phyloP scores from a whole-genome alignment of 1,140 invertebrate genomes.

The Drosophila ohnishii region DNA sequence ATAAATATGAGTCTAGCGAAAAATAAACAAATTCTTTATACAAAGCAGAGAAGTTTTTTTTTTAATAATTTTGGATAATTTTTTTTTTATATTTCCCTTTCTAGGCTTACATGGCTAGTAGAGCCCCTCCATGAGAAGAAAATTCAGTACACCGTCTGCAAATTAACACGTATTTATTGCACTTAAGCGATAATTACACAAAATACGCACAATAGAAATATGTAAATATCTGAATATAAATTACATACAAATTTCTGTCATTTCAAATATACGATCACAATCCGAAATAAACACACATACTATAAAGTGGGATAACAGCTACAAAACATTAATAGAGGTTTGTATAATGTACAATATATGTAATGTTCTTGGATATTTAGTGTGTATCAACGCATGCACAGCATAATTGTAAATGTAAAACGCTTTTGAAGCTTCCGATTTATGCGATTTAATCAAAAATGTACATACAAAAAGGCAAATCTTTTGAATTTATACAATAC shows the following conservation, averaged over 20 bases:
- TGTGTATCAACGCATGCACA: slow-evolving; percentile 54
- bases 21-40: slow-evolving; percentile 77
- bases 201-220: slow-evolving; percentile 73
- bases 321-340: slow-evolving; percentile 51
- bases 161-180: slow-evolving; percentile 74
- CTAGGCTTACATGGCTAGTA: neutral
- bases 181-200: slow-evolving; percentile 63
- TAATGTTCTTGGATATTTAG: slow-evolving; percentile 12
- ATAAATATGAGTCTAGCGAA: slow-evolving; percentile 56
- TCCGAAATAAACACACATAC: slow-evolving; percentile 58
- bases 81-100: no score
- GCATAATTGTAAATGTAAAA: slow-evolving; percentile 54
- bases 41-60: slow-evolving; percentile 27
- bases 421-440: slow-evolving; percentile 69
- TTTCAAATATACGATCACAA: slow-evolving; percentile 73
- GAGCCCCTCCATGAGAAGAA: neutral
- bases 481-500: slow-evolving; percentile 62
- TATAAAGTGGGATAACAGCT: slow-evolving; percentile 52
- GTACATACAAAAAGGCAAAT: slow-evolving; percentile 75
- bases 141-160: slow-evolving; percentile 14
- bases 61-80: no score
- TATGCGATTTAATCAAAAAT: slow-evolving; percentile 75
- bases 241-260: slow-evolving; percentile 56
- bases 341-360: slow-evolving; percentile 48
- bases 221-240: slow-evolving; percentile 57